Evolutionary conservation across 2,113 vertebrate species (phyloP), one percentile per base, ranked within the genome.

Genomic region (Callopanchax toddi): DNA sequence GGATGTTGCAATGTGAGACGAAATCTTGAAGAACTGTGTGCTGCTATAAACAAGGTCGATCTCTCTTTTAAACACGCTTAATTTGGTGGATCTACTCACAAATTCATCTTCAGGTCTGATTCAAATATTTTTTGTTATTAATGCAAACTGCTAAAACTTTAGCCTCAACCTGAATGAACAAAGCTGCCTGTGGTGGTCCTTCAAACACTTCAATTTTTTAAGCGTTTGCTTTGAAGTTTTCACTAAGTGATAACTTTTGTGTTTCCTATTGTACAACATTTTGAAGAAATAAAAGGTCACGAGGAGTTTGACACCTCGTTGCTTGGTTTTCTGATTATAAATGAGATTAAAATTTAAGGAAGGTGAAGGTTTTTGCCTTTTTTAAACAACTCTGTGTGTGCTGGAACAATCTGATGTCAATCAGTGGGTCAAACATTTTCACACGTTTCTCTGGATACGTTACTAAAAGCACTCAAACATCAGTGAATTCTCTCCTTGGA

Each of bases 91-190:
- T 32, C 40, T 49, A 11, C 64, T 9, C 22, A n/a, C n/a, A 36
- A 46, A 45, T 52, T 60, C 42, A 71, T 39, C 20, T 68, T 66
- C n/a, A 60, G 32, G 9, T 16, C 39, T 17, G 13, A 63, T 48
- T 65, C 54, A 34, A 25, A 32, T 29, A 29, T n/a, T 21, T 63
- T 42, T 42, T 42, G 16, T 45, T 21, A 66, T 40, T 56, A 25
- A 63, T 23, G 20, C 23, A 25, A 48, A 12, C 37, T 5, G 22
- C 11, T 25, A 18, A 2, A 23, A 43, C 37, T 26, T 42, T 18
- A 58, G 18, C 29, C 9, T 69, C 39, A 67, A 46, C 42, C 43
- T 50, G 12, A 6, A 26, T 37, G 16, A 65, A 68, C 26, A 60
- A 37, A 48, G n/a, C 9, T 37, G n/a, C 44, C 60, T 63, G 25